These are phyloP conservation scores for Papilio demoleus DNA, from an alignment of 2,888 invertebrate genomes.

Conservation along the genomic window DNA sequence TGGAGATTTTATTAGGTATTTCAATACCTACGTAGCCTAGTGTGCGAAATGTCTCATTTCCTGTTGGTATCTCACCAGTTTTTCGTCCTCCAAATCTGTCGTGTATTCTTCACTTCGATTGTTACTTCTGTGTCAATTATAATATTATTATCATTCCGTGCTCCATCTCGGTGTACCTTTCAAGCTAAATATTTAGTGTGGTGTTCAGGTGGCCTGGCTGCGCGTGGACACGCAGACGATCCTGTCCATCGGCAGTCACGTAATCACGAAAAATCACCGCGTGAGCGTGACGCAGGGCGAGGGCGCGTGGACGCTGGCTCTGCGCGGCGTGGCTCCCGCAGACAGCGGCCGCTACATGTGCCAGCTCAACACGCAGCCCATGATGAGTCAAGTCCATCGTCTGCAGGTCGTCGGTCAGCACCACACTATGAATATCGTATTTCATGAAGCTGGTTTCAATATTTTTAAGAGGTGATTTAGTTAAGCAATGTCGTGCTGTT, in stretches of 20 bases:
- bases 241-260: slow-evolving; percentile 93
- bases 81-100: too few relatives aligned
- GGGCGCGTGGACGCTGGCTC: slow-evolving; percentile 91
- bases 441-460: background rate
- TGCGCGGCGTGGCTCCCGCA: slow-evolving; percentile 89
- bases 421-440: background rate
- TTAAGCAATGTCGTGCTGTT: background rate
- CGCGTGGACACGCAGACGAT: slow-evolving; percentile 96
- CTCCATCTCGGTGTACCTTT: too few relatives aligned
- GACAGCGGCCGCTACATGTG: slow-evolving; percentile 95
- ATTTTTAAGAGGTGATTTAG: background rate
- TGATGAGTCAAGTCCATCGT: slow-evolving; percentile 79
- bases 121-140: too few relatives aligned
- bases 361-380: slow-evolving; percentile 77
- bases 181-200: too few relatives aligned
- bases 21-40: too few relatives aligned
- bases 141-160: too few relatives aligned
- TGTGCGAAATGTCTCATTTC: too few relatives aligned
- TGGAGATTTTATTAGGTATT: too few relatives aligned
- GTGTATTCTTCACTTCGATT: too few relatives aligned
- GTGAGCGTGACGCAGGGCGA: slow-evolving; percentile 92
- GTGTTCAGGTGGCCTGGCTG: slow-evolving; percentile 92
- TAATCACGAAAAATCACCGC: slow-evolving; percentile 95
- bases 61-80: too few relatives aligned
- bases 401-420: slow-evolving; percentile 75